Evolutionary conservation across 2,888 invertebrate genomes (phyloP).

Genomic region (Aromia moschata): DNA sequence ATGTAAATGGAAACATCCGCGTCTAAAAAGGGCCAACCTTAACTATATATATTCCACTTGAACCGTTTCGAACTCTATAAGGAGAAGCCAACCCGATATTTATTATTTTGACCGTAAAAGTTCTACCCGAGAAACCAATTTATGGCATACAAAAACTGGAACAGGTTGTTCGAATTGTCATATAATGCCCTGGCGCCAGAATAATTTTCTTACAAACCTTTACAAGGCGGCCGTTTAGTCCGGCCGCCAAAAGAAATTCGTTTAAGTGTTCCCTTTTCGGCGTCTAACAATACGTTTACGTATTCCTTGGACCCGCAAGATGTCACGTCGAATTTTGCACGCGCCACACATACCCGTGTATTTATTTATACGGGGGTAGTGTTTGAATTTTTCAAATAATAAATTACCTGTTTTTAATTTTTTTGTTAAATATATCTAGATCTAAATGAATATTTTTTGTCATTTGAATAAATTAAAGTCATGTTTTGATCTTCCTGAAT

Average conservation of each 20-base stretch:
- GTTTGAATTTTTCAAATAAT: background rate
- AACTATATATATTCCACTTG: slow-evolving; percentile 14
- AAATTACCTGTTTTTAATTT: too few species aligned
- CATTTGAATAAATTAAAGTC: too few species aligned
- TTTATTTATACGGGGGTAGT: background rate
- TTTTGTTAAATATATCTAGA: too few species aligned
- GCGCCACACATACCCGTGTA: background rate
- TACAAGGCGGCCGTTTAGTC: slow-evolving; percentile 15
- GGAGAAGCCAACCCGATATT: slow-evolving; percentile 26
- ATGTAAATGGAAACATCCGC: too few species aligned
- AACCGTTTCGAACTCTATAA: slow-evolving; percentile 21
- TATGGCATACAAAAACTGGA: slow-evolving; percentile 32
- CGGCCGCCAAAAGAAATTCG: slow-evolving; percentile 13
- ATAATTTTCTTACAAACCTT: slow-evolving; percentile 27
- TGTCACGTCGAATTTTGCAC: background rate
- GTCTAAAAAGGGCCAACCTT: background rate
- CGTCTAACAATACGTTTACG: slow-evolving; percentile 2
- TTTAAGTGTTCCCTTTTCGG: slow-evolving; percentile 7
- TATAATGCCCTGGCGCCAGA: slow-evolving; percentile 38
- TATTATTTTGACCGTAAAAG: slow-evolving; percentile 27
- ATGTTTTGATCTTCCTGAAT: too few species aligned
- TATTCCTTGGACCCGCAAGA: background rate
- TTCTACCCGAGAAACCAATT: slow-evolving; percentile 31
- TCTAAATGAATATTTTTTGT: too few species aligned
- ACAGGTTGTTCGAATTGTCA: slow-evolving; percentile 36